Evolutionary conservation across 2,113 vertebrate genomes (phyloP), one percentile per base, ranked within the genome.

Genomic region (Myiozetetes cayanensis): DNA sequence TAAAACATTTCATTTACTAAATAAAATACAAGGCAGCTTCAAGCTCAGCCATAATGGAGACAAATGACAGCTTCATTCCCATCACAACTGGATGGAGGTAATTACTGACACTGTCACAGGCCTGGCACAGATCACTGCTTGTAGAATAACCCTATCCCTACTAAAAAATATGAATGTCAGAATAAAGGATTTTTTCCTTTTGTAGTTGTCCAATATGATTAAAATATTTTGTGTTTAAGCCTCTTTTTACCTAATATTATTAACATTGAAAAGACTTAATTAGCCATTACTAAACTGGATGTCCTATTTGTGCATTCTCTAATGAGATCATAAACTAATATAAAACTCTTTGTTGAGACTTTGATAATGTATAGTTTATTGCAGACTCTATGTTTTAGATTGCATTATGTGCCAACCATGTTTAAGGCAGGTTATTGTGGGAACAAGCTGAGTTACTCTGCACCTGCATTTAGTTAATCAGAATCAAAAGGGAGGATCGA

Each of bases 1-100:
- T 97, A 97, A 98, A 98, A 67, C 85, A 95, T 98, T 98, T 98
- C 61, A 97, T 98, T 98, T 98, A 90, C 96, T 97, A 97, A 97
- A 98, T 97, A 98, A 98, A 98, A 93, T 94, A 93, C 95, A 97
- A 97, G 89, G 96, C 90, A 98, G 95, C 76, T 96, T 98, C 96
- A 98, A 85, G 91, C 87, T 96, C 92, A 93, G 84, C 77, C 65
- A 74, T 98, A 98, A 98, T 96, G 96, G 97, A 98, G 97, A 98
- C 90, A 98, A 98, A 98, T 97, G 95, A 96, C 94, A 93, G n/a
- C 74, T 97, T 95, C 85, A 85, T 85, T 97, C 89, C 68, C 56
- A 96, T 89, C 96, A 97, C 76, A 95, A 96, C 77, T 95, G 96
- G 96, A 97, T 96, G 95, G 94, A 97, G 92, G 95, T 98, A 98